Base-by-base conservation (phyloP, 2,888 invertebrate genomes). In the Pharmacophagus antenor region DNA sequence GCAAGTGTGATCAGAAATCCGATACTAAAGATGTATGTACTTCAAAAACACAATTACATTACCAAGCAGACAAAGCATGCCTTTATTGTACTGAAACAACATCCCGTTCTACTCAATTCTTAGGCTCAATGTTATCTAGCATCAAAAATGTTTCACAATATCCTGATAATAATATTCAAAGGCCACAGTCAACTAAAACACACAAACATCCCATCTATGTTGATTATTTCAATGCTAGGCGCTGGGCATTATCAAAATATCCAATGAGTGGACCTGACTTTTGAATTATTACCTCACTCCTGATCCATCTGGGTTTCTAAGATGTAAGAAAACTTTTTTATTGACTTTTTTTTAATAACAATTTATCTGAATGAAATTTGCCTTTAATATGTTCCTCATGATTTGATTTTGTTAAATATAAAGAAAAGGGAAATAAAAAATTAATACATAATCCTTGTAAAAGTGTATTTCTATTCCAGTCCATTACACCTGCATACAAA, bases 401-500 rank as follows among this genome's bases (percentile, higher is more conserved):
- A 46, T 21, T 12, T 46, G 12, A 18, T 46, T 20, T 21, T 2
- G 12, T 20, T 21, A 46, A 46, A 21, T 21, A 20, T 21, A 12
- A 46, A 4, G n/a, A 17, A 44, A 49, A 44, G 52, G 56, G 65
- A 66, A 72, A 72, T 67, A 65, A 70, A 62, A 67, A 27, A 41
- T 55, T 53, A 66, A 65, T 68, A 64, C 59, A 63, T 72, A 71
- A 74, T 72, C 67, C 69, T 70, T 67, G 74, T 76, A 78, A 77
- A 72, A 58, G 62, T 83, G 81, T 81, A 82, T 81, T 82, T 75
- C 71, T 76, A 81, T 66, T 72, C 71, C 72, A 76, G 70, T 79
- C 77, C 77, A 81, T 77, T 81, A 82, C 70, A 77, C 74, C 79
- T 74, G 76, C 80, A 76, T 77, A 84, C 76, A 84, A 84, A 79